Conservation (phyloP, 2,113 vertebrate species). For the Platycercus adscitus region DNA sequence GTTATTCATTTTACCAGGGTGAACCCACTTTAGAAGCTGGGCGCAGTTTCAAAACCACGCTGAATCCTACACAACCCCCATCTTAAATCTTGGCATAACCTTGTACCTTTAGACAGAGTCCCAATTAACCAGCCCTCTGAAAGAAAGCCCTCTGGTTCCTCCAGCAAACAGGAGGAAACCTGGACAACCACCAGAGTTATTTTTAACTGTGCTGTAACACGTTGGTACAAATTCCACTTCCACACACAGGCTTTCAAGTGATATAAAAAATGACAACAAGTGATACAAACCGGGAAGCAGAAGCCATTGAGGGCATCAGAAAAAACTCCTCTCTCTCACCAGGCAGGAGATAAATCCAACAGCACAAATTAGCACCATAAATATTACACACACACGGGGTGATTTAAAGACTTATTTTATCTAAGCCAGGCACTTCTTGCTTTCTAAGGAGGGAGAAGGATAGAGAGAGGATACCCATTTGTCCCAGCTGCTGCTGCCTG, state of each 20-base stretch:
- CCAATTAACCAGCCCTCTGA: not conserved
- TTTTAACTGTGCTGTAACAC: not conserved
- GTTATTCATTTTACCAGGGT: not conserved
- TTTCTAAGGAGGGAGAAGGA: not conserved
- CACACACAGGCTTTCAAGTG: not conserved
- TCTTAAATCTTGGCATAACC: not conserved
- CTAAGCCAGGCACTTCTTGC: not conserved
- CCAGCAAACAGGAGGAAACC: not conserved
- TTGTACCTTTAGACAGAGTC: not conserved
- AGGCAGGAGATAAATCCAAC: constrained; percentile 27
- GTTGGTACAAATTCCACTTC: constrained; percentile 24
- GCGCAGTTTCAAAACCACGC: not conserved
- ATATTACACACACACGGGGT: not conserved
- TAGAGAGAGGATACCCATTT: not conserved
- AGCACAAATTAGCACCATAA: constrained; percentile 44
- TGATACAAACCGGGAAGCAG: constrained; percentile 7
- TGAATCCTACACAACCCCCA: not conserved
- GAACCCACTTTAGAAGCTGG: not conserved
- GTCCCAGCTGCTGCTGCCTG: not conserved
- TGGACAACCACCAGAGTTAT: constrained; percentile 28
- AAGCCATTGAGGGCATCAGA: not conserved
- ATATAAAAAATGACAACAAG: constrained; percentile 32
- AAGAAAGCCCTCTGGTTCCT: constrained; percentile 16
- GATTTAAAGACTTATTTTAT: constrained; percentile 34
- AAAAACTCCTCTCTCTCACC: not conserved